Percentiles rank a stretch among this genome's conserved stretches.
Evolutionary conservation across 1,140 invertebrate genomes (phyloP).

Genomic region (Drosophila leontia): DNA sequence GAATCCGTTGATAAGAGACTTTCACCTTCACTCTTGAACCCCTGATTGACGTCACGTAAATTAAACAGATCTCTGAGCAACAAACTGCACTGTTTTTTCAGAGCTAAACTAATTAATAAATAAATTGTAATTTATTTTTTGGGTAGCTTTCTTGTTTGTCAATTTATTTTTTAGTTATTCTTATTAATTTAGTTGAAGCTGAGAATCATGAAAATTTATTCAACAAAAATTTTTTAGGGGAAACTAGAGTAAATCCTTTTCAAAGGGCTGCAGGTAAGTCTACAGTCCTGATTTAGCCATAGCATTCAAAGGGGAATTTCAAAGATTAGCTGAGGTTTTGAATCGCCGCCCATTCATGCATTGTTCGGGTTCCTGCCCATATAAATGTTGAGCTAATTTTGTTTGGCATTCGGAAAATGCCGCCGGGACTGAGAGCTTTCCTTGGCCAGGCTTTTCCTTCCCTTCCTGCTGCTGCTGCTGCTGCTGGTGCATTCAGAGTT

Average conservation of each 20-base stretch:
- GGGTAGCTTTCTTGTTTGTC: too few species aligned
- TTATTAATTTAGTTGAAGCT: not conserved
- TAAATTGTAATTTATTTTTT: not conserved
- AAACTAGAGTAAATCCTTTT: not conserved
- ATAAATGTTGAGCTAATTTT: slow-evolving; percentile 60
- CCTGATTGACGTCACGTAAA: not conserved
- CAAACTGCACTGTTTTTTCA: not conserved
- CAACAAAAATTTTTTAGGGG: not conserved
- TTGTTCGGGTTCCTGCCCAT: slow-evolving; percentile 15
- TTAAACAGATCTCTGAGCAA: not conserved
- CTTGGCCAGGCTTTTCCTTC: not conserved
- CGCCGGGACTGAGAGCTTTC: slow-evolving; percentile 14
- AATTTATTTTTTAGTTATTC: too few species aligned
- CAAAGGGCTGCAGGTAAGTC: not conserved
- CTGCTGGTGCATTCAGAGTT: slow-evolving; percentile 42
- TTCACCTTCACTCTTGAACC: not conserved
- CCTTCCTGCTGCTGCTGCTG: not conserved
- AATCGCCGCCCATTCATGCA: slow-evolving; percentile 19
- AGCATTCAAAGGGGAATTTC: slow-evolving; percentile 10
- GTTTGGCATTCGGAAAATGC: slow-evolving; percentile 46
- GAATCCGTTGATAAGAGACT: not conserved
- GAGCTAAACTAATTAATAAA: not conserved
- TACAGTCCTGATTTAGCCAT: not conserved
- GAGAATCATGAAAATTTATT: not conserved
- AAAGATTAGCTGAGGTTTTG: slow-evolving; percentile 24